These are phyloP conservation scores for Leptothorax acervorum DNA, from an alignment of 2,888 invertebrate species.

Conservation along the genomic window DNA sequence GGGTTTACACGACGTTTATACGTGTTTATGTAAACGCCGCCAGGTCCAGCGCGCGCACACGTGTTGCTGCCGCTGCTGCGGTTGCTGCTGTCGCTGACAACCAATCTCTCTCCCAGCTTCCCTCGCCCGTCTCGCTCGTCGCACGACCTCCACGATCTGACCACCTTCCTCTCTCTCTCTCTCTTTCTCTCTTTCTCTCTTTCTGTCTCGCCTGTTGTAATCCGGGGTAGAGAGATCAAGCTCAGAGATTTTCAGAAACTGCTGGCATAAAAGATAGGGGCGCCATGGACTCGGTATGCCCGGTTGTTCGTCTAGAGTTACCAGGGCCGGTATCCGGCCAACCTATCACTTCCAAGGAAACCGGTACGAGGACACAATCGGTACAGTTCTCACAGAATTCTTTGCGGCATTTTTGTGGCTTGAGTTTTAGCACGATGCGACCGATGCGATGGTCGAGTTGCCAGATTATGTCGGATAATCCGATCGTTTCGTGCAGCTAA, in stretches of 20 bases:
- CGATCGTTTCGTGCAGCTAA: conserved; percentile 8
- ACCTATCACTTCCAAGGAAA: conserved; percentile 46
- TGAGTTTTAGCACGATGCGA: not conserved
- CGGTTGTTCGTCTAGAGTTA: conserved; percentile 82
- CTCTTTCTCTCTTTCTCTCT: not conserved
- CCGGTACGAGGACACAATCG: conserved; percentile 49
- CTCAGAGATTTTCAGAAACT: conserved; percentile 81
- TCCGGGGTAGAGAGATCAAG: conserved; percentile 76
- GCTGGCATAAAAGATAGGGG: conserved; percentile 83
- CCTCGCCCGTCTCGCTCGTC: conserved; percentile 39
- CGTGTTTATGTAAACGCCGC: conserved; percentile 78
- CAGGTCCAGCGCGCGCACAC: conserved; percentile 67
- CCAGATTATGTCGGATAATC: conserved; percentile 29
- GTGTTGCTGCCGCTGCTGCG: conserved; percentile 70
- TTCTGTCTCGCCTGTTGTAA: conserved; percentile 18
- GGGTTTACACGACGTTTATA: conserved; percentile 76
- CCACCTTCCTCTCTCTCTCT: not conserved
- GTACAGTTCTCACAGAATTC: conserved; percentile 49
- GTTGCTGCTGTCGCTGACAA: conserved; percentile 74
- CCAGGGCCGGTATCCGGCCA: conserved; percentile 72
- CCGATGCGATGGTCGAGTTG: not conserved
- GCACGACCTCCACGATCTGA: conserved; percentile 36
- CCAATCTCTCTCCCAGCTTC: conserved; percentile 63
- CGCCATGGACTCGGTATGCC: conserved; percentile 80
- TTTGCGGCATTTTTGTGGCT: conserved; percentile 27